These are phyloP conservation scores for Ibycter americanus DNA, from an alignment of 2,797 vertebrate species.

Conservation along the genomic window DNA sequence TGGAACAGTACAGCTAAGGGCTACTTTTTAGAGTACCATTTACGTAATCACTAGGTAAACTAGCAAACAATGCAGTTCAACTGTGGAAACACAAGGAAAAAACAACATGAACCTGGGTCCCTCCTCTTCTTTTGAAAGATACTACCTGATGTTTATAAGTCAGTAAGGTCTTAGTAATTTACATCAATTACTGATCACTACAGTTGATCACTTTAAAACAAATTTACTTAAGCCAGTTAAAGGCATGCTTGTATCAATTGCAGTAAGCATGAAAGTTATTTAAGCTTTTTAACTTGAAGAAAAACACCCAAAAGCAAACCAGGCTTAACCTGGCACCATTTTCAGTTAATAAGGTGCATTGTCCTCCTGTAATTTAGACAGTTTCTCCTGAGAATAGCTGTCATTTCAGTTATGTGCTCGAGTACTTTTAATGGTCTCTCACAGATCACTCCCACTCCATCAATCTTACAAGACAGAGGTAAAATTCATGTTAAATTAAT, in stretches of 20 bases:
- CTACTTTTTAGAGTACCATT: neutral
- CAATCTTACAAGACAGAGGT: neutral
- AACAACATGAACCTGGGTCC: accelerated
- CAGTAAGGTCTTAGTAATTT: neutral
- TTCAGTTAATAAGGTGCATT: neutral
- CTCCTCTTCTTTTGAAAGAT: neutral
- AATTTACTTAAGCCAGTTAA: neutral
- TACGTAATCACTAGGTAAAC: neutral
- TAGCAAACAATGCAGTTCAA: neutral
- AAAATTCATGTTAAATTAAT: neutral
- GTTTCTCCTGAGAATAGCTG: neutral
- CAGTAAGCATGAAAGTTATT: neutral
- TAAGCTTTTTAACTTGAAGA: neutral
- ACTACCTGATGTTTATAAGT: neutral
- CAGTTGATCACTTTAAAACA: neutral
- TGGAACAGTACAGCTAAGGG: neutral
- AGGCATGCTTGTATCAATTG: neutral
- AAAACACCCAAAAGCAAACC: neutral
- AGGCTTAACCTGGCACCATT: neutral
- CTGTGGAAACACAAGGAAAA: neutral
- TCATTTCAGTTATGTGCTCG: neutral
- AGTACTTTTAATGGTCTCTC: neutral
- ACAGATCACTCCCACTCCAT: neutral
- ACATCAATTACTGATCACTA: neutral
- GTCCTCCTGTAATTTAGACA: neutral